phyloP scores from a whole-genome alignment of 2,888 invertebrate genomes.

The Cephonodes hylas region DNA sequence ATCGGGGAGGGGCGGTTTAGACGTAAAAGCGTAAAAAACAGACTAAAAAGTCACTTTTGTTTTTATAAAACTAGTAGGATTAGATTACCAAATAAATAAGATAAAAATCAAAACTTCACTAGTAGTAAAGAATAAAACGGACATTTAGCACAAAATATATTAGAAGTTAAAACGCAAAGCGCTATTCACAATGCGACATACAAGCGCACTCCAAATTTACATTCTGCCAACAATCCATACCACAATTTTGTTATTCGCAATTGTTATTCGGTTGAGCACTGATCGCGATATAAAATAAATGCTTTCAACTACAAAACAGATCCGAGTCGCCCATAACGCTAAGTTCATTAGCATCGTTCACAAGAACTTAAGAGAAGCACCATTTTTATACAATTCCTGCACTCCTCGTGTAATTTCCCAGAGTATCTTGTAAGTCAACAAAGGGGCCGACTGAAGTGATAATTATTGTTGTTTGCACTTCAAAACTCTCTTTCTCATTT shows the following conservation, averaged over 20 bases:
- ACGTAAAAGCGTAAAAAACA: no score
- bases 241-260: not conserved
- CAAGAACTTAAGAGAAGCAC: not conserved
- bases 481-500: conserved; percentile 17
- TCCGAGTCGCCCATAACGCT: conserved; percentile 8
- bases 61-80: no score
- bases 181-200: conserved; percentile 18
- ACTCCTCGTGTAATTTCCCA: conserved; percentile 10
- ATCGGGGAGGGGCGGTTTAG: no score
- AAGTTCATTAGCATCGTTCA: conserved; percentile 24
- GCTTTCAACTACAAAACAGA: conserved; percentile 2
- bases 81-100: no score
- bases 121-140: not conserved
- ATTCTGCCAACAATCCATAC: not conserved
- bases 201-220: not conserved
- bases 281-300: not conserved
- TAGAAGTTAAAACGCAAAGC: conserved; percentile 18
- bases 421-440: conserved; percentile 26
- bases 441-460: conserved; percentile 24
- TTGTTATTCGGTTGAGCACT: not conserved
- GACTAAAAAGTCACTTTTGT: no score
- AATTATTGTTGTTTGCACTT: conserved; percentile 21
- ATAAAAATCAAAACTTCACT: not conserved
- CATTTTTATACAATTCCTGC: not conserved
- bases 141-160: not conserved